Evolutionary conservation across 1,140 invertebrate genomes (phyloP).

Genomic region (Belonocnema kinseyi): DNA sequence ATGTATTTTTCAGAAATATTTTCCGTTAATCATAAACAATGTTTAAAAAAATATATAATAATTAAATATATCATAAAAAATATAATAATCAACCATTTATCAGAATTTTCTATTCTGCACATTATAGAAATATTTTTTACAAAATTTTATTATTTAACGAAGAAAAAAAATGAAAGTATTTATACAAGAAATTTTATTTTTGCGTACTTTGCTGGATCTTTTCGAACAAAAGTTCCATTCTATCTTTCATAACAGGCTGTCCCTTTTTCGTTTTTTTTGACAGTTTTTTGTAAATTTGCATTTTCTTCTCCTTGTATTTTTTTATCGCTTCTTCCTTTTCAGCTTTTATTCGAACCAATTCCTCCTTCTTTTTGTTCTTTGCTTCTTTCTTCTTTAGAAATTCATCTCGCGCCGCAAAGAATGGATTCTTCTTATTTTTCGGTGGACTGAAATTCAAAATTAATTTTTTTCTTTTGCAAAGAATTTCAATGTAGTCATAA

Average conservation of each 20-base stretch:
- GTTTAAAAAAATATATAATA: too few relatives aligned
- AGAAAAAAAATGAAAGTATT: neutral
- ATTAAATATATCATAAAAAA: too few relatives aligned
- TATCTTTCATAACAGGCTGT: constrained; percentile 86
- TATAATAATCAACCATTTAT: too few relatives aligned
- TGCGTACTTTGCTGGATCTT: constrained; percentile 74
- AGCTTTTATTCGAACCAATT: constrained; percentile 71
- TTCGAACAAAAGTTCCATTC: constrained; percentile 84
- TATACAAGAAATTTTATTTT: constrained; percentile 14
- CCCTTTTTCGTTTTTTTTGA: constrained; percentile 85
- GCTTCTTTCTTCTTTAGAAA: constrained; percentile 77
- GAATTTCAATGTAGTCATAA: too few relatives aligned
- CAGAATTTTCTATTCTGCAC: too few relatives aligned
- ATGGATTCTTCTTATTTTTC: constrained; percentile 68
- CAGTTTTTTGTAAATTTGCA: constrained; percentile 80
- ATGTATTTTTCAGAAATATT: too few relatives aligned
- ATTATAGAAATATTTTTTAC: too few relatives aligned
- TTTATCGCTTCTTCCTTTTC: constrained; percentile 80
- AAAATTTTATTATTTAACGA: neutral
- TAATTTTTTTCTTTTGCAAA: neutral
- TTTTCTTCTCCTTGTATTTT: constrained; percentile 81
- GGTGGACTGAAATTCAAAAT: constrained; percentile 33
- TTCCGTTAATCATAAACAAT: too few relatives aligned
- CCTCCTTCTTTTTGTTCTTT: constrained; percentile 75
- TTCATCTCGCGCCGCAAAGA: constrained; percentile 77